These are phyloP conservation scores for Oreocharis arfaki DNA, from an alignment of 2,113 vertebrate genomes.

Conservation along the genomic window DNA sequence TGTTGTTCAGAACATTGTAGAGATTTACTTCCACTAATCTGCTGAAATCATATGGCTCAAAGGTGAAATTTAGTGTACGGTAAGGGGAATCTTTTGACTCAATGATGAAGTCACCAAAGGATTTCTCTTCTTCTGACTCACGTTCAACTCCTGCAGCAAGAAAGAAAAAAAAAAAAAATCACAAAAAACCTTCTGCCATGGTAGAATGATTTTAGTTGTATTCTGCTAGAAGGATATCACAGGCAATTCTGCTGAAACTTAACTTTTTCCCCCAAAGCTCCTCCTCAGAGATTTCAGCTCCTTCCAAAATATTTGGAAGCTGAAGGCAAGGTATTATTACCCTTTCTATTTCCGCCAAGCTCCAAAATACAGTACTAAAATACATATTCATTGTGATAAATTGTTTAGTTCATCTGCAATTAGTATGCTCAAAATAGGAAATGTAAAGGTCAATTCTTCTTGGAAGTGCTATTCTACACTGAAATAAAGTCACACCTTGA, in stretches of 20 bases:
- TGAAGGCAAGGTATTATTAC: background rate
- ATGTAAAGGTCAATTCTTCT: background rate
- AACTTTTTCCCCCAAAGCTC: background rate
- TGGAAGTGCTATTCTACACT: background rate
- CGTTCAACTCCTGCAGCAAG: slow-evolving; percentile 63
- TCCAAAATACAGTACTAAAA: background rate
- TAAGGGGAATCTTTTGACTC: slow-evolving; percentile 70
- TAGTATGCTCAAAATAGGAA: background rate
- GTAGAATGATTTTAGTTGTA: background rate
- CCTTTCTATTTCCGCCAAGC: background rate
- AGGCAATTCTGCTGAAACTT: background rate
- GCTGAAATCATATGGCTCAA: slow-evolving; percentile 60
- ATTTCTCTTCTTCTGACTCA: slow-evolving; percentile 69
- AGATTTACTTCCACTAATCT: slow-evolving; percentile 67
- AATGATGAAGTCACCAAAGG: slow-evolving; percentile 66
- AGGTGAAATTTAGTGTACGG: slow-evolving; percentile 73
- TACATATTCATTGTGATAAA: background rate
- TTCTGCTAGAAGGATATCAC: background rate
- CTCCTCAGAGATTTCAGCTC: background rate
- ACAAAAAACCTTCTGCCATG: background rate
- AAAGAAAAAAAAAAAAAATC: background rate
- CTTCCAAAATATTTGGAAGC: background rate
- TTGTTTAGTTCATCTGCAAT: background rate
- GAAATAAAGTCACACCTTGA: background rate
- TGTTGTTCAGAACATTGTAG: slow-evolving; percentile 76